These are phyloP conservation scores for Drosophila pseudotalamancana DNA, from an alignment of 2,888 invertebrate genomes.

Conservation along the genomic window DNA sequence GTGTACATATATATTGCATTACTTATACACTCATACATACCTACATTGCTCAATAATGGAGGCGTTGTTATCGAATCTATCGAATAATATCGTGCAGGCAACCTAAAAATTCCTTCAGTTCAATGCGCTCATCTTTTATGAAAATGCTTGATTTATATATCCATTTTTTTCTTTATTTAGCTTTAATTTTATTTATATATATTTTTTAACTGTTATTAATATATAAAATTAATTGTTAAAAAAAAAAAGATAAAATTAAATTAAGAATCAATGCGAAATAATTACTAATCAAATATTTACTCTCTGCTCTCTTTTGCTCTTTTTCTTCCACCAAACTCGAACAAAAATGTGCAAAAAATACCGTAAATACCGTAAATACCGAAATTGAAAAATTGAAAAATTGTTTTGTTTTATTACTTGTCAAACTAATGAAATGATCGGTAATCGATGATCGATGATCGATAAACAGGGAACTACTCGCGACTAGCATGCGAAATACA, in stretches of 20 bases:
- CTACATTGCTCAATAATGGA: constrained; percentile 7
- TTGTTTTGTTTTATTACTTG: too few relatives aligned
- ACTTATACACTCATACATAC: constrained; percentile 17
- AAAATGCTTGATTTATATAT: constrained; percentile 25
- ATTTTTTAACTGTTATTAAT: constrained; percentile 39
- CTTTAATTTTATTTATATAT: constrained; percentile 15
- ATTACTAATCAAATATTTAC: constrained; percentile 65
- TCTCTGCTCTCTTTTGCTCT: constrained; percentile 59
- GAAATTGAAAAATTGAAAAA: too few relatives aligned
- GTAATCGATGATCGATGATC: not conserved
- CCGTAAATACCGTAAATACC: too few relatives aligned
- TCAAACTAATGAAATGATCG: too few relatives aligned
- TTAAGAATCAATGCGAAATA: constrained; percentile 15
- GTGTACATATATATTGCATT: constrained; percentile 17
- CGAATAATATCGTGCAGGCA: constrained; percentile 25
- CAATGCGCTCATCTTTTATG: constrained; percentile 59
- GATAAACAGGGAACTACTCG: constrained; percentile 95
- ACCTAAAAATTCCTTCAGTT: constrained; percentile 33
- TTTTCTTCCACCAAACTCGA: constrained; percentile 42
- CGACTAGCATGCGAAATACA: constrained; percentile 98
- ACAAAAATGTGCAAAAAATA: too few relatives aligned
- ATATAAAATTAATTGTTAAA: constrained; percentile 12
- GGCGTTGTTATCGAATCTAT: constrained; percentile 10
- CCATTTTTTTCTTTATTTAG: constrained; percentile 9
- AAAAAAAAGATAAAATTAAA: not conserved